These are phyloP conservation scores for Mamestra brassicae DNA, from an alignment of 2,888 invertebrate species.

Conservation along the genomic window DNA sequence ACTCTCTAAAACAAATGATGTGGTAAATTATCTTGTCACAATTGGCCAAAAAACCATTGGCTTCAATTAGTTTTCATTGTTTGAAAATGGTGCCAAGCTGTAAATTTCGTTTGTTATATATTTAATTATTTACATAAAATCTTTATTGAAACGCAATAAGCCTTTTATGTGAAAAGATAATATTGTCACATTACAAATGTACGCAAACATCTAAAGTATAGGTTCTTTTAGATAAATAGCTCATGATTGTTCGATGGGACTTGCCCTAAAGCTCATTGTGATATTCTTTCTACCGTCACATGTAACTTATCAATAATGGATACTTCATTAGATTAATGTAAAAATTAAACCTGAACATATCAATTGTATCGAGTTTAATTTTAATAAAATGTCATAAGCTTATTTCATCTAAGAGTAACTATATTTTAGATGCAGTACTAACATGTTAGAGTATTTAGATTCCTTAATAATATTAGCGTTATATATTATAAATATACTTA, in stretches of 20 bases:
- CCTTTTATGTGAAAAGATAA: constrained; percentile 65
- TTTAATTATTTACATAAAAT: constrained; percentile 49
- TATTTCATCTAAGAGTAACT: constrained; percentile 65
- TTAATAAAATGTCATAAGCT: constrained; percentile 24
- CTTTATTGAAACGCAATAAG: constrained; percentile 57
- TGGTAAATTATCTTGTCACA: constrained; percentile 67
- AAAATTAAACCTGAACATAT: constrained; percentile 62
- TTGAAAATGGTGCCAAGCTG: constrained; percentile 69
- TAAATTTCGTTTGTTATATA: constrained; percentile 57
- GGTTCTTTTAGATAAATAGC: constrained; percentile 43
- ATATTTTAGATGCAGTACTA: constrained; percentile 71
- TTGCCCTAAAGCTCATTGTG: not conserved
- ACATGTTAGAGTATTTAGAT: constrained; percentile 82
- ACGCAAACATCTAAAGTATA: constrained; percentile 65
- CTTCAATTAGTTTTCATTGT: constrained; percentile 58
- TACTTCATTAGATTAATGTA: constrained; percentile 30
- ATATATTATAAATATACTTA: constrained; percentile 81
- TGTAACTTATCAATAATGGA: constrained; percentile 1
- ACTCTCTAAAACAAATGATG: constrained; percentile 69
- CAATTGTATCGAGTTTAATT: constrained; percentile 48
- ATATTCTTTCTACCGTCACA: constrained; percentile 30
- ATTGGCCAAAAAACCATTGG: constrained; percentile 58
- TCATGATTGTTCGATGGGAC: constrained; percentile 3
- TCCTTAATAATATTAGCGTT: constrained; percentile 83
- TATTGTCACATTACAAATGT: constrained; percentile 68